Evolutionary conservation across 2,797 vertebrate species (phyloP), one percentile per base, ranked within the genome.

Genomic region (Cottoperca gobio): DNA sequence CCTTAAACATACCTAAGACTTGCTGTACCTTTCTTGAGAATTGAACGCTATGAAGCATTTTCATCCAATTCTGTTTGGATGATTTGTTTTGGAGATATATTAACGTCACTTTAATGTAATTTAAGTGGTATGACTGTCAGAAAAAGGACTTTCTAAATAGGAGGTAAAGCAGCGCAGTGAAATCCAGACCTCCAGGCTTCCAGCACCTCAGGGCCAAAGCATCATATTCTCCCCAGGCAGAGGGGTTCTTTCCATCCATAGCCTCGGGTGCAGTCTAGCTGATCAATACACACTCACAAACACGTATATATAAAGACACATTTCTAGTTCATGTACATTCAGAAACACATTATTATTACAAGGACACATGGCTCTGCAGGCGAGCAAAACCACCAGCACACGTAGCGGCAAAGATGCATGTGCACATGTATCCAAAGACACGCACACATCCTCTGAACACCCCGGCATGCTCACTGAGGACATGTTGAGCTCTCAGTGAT

Each of bases 221-320:
- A 50, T 71, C 66, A 39, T 24, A 64, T 70, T 71, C 55, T 80
- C 70, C 72, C 67, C 66, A 50, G 52, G 65, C 67, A 35, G 65
- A 79, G 64, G 83, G 62, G 57, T 55, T 78, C 77, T 49, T 79
- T 71, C 76, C 67, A 73, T 81, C 67, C 55, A 6, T 55, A 82
- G 76, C 80, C 60, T 46, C 5, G 16, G 66, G 73, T 68, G 62
- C 75, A 77, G 58, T 33, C 57, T 68, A 42, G 35, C 64, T 80
- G 70, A 89, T 88, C 86, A 76, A 85, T 78, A 60, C 39, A 42
- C 28, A 46, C 35, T 45, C 24, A 40, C 24, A 43, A 52, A 75
- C 26, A 46, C n/a, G 28, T 17, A 61, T 28, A 64, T 9, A n/a
- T 8, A 31, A 9, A 24, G 13, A 64, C 62, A 54, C 49, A 61